These are phyloP conservation scores for Coptodon bakossiorum DNA, from an alignment of 2,113 vertebrate genomes.

Conservation along the genomic window DNA sequence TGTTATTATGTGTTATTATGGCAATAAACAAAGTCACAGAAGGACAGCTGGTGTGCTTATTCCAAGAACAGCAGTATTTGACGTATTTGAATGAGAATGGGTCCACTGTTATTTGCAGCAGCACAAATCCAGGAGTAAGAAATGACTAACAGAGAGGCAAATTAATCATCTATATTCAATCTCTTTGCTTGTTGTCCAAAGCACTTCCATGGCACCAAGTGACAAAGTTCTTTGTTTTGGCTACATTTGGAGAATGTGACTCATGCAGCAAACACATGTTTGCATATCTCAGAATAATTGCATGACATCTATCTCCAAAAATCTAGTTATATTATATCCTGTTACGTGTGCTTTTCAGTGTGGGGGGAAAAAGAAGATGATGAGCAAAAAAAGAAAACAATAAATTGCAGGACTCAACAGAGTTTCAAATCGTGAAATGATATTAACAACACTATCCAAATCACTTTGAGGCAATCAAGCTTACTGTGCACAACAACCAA, in stretches of 20 bases:
- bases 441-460: constrained; percentile 16
- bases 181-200: background rate
- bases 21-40: background rate
- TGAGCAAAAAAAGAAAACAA: constrained; percentile 32
- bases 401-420: background rate
- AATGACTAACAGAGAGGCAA: background rate
- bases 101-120: background rate
- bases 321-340: background rate
- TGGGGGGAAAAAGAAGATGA: background rate
- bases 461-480: constrained; percentile 1
- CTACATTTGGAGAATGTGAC: background rate
- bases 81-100: background rate
- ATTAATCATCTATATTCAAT: constrained; percentile 15
- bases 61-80: background rate
- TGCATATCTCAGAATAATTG: constrained; percentile 42
- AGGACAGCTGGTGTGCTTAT: background rate
- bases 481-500: background rate
- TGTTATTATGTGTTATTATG: background rate
- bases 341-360: background rate
- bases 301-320: background rate
- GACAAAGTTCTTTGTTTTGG: constrained; percentile 20
- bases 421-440: constrained; percentile 16
- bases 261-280: constrained; percentile 24
- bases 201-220: background rate
- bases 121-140: background rate